Evolutionary conservation across 2,797 vertebrate genomes (phyloP), one percentile per base, ranked within the genome.

Genomic region (Cirrhinus mrigala): DNA sequence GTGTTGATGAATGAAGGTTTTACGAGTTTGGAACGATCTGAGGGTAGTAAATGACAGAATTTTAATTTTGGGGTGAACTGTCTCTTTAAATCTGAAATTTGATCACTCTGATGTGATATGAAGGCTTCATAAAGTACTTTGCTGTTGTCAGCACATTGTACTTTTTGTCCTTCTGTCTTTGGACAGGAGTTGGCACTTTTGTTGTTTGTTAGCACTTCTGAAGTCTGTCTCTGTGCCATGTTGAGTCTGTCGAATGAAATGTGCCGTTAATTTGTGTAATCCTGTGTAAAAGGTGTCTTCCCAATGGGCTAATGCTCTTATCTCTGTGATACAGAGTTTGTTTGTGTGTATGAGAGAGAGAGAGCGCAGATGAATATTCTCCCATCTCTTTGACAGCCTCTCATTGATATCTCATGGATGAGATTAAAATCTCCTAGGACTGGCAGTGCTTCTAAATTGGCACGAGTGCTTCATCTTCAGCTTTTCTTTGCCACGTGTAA

Each of bases 251-350:
- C 37, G 29, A 58, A 66, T 69, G 12, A 70, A 79, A 79, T 79
- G 27, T 79, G 62, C 14, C 3, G 15, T 60, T 85, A 58, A 85
- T 85, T 79, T 79, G 44, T 79, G 76, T 85, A 85, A 85, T 85
- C 83, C 68, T 24, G 20, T 85, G 68, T 73, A 85, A 85, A 85
- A 85, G 76, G 76, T 85, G 68, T 85, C 66, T 79, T 85, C 20
- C n/a, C 68, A 46, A 62, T 60, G 24, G 76, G 68, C 68, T 79
- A 85, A 85, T 85, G 66, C 83, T 85, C 52, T 85, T 85, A 85
- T 85, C 83, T 79, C 83, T 62, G 76, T 85, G 54, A 85, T 85
- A 29, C 83, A 85, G 83, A 73, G 40, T 85, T 85, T 85, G 83
- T 64, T 81, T 81, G 44, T 62, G 52, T 58, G 52, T 22, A 44